phyloP scores from a whole-genome alignment of 2,888 invertebrate species.

The Oscheius sp. region DNA sequence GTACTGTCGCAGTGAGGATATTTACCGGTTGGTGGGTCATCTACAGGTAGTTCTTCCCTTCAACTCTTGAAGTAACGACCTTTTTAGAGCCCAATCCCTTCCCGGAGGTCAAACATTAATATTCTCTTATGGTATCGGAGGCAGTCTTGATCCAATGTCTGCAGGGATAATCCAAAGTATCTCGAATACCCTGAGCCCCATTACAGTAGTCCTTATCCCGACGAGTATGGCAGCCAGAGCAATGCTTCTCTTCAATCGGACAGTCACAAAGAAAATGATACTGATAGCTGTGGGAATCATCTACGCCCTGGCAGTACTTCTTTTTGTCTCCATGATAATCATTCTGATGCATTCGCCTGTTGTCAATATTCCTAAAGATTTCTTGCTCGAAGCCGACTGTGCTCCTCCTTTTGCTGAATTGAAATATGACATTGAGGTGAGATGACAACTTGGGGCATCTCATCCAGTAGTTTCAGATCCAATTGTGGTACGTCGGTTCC shows the following conservation, averaged over 20 bases:
- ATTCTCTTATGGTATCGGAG: constrained; percentile 1
- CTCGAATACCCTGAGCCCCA: not conserved
- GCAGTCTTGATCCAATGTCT: not conserved
- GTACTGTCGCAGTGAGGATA: not conserved
- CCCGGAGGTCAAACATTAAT: not conserved
- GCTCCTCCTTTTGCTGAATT: constrained; percentile 10
- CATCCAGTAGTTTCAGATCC: not conserved
- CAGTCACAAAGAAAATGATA: constrained; percentile 4
- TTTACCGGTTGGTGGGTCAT: constrained; percentile 12
- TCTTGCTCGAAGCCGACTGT: not conserved
- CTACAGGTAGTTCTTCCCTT: not conserved
- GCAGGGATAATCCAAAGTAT: not conserved
- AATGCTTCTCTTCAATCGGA: not conserved
- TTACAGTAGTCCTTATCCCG: not conserved
- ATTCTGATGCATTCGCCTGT: constrained; percentile 9
- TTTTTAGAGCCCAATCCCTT: too few species aligned
- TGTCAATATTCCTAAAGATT: not conserved
- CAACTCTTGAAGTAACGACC: too few species aligned
- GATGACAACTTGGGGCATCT: not conserved
- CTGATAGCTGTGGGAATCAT: not conserved
- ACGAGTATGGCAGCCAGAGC: constrained; percentile 10
- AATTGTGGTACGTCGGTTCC: not conserved
- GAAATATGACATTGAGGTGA: not conserved
- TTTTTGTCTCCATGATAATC: not conserved
- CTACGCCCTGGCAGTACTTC: not conserved